Evolutionary conservation across 2,888 invertebrate genomes (phyloP).

Genomic region (Abscondita cerata): DNA sequence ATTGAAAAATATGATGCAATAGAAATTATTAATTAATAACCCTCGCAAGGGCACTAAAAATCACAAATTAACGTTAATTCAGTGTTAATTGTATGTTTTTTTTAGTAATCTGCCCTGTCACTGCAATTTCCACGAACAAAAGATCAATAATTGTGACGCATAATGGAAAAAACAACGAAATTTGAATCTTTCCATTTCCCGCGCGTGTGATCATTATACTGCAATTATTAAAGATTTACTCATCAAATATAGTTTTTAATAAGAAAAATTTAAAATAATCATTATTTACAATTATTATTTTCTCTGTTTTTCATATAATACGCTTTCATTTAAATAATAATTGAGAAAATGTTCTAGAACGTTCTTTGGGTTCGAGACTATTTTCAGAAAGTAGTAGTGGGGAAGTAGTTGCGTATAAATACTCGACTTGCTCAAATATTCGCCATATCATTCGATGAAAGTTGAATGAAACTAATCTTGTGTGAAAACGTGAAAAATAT

Average conservation of each 20-base stretch:
- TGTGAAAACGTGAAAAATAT: neutral
- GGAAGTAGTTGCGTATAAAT: slow-evolving; percentile 45
- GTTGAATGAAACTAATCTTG: neutral
- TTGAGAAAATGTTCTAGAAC: slow-evolving; percentile 34
- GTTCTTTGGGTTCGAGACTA: slow-evolving; percentile 43
- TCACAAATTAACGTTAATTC: too few relatives aligned
- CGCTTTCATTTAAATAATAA: neutral
- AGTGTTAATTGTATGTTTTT: too few relatives aligned
- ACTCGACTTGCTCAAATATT: neutral
- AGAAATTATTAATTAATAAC: too few relatives aligned
- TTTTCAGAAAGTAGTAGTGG: slow-evolving; percentile 30
- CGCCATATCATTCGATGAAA: too few relatives aligned
- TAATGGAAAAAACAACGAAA: neutral
- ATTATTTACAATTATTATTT: neutral
- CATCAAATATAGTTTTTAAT: neutral
- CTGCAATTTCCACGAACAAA: too few relatives aligned
- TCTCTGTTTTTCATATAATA: neutral
- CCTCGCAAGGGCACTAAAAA: too few relatives aligned
- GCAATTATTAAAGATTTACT: too few relatives aligned
- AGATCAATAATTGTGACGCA: too few relatives aligned
- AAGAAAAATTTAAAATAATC: neutral
- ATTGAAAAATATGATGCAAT: too few relatives aligned
- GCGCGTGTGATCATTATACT: too few relatives aligned
- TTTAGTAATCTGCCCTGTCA: too few relatives aligned
- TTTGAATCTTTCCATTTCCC: neutral